Evolutionary conservation across 2,888 invertebrate genomes (phyloP).

Genomic region (Diadegma fenestrale): DNA sequence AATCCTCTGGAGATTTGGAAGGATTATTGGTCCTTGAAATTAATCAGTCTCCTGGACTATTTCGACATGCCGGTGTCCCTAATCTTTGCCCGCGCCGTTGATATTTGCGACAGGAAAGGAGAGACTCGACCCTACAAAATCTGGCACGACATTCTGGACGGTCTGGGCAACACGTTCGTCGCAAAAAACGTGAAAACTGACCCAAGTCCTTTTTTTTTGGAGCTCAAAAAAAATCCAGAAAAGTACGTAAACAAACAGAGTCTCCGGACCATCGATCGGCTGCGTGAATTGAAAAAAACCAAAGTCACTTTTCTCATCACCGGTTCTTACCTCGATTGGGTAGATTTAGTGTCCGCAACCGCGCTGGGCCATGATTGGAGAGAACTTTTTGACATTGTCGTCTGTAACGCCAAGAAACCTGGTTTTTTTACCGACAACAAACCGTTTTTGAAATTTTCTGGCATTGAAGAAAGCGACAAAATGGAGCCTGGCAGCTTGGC

Average conservation of each 20-base stretch:
- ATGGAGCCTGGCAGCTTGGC: constrained; percentile 83
- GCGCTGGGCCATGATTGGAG: constrained; percentile 89
- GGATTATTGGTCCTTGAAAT: constrained; percentile 86
- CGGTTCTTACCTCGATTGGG: constrained; percentile 91
- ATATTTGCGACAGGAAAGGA: constrained; percentile 87
- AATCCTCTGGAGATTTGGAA: constrained; percentile 88
- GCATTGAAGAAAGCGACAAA: constrained; percentile 82
- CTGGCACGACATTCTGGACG: constrained; percentile 89
- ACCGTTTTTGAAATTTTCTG: constrained; percentile 86
- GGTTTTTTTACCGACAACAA: constrained; percentile 88
- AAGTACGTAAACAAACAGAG: constrained; percentile 88
- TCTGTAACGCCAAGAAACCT: constrained; percentile 91
- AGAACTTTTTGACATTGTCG: constrained; percentile 88
- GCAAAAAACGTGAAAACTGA: constrained; percentile 86
- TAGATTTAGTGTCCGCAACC: constrained; percentile 87
- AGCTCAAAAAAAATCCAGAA: constrained; percentile 85
- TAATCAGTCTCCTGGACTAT: constrained; percentile 90
- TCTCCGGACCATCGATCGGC: constrained; percentile 86
- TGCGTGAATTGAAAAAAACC: constrained; percentile 86
- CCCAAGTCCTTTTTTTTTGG: constrained; percentile 88
- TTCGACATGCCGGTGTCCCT: constrained; percentile 90
- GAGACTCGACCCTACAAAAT: constrained; percentile 85
- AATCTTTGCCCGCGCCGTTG: constrained; percentile 89
- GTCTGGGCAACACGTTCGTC: constrained; percentile 87
- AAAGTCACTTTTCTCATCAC: constrained; percentile 89